Conservation (phyloP, 2,797 vertebrate species). For the Liasis olivaceus region DNA sequence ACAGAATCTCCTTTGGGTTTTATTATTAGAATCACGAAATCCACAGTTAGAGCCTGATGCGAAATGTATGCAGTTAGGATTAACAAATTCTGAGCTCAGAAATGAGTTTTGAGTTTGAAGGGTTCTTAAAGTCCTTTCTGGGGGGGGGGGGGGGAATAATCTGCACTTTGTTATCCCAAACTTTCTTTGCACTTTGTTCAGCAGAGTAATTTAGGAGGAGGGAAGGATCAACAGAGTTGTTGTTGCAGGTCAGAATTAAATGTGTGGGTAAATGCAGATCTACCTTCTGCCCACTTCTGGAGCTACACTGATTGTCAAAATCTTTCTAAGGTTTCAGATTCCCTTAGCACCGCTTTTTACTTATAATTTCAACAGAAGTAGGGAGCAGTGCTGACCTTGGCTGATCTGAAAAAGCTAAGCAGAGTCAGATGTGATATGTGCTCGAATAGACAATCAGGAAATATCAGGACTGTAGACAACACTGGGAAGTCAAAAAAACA, state of each 20-base stretch:
- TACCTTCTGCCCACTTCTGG: neutral
- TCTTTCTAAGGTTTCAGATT: neutral
- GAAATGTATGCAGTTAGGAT: neutral
- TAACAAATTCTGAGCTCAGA: neutral
- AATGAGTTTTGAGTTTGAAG: neutral
- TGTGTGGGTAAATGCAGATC: neutral
- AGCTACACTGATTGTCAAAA: too few species aligned
- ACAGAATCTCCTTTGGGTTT: neutral
- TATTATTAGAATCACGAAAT: neutral
- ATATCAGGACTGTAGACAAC: neutral
- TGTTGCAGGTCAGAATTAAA: neutral
- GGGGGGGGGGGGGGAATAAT: too few species aligned
- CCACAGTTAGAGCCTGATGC: neutral
- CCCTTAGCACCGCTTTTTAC: neutral
- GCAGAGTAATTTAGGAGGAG: neutral
- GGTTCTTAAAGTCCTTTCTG: neutral
- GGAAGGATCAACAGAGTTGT: neutral
- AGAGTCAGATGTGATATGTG: neutral
- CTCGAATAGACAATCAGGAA: neutral
- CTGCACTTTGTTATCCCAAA: neutral
- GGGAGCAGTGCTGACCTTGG: neutral
- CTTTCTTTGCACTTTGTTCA: neutral
- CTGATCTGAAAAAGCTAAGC: neutral
- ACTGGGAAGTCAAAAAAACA: neutral
- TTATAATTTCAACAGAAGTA: neutral